A percentile compares a stretch with the other conserved stretches of the same genome.
Conservation (phyloP, 2,113 vertebrate genomes). For the Megaceryle maxima region DNA sequence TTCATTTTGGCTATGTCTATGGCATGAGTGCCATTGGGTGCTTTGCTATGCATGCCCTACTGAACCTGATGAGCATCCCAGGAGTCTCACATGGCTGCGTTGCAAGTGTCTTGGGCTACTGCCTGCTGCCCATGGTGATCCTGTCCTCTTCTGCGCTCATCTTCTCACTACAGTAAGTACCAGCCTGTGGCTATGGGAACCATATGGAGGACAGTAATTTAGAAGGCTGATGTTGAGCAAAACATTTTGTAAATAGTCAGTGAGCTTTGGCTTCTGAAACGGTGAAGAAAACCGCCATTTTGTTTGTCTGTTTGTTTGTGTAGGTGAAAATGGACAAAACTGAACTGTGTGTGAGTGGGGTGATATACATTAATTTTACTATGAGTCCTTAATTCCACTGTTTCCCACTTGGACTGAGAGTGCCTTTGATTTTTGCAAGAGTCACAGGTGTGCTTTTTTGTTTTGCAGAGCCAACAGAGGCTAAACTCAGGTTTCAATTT, state of each 20-base stretch:
- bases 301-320: neutral
- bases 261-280: neutral
- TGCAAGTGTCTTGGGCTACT: constrained; percentile 87
- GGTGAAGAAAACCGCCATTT: neutral
- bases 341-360: neutral
- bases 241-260: neutral
- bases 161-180: constrained; percentile 86
- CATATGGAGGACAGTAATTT: neutral
- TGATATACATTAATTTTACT: neutral
- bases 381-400: neutral
- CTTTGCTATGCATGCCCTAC: constrained; percentile 77
- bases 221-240: neutral
- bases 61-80: constrained; percentile 84
- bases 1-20: constrained; percentile 87
- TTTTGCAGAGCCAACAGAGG: neutral
- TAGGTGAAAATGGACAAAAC: neutral
- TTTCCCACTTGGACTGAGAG: neutral
- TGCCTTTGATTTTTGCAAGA: neutral
- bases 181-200: neutral
- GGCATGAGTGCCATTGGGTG: constrained; percentile 85
- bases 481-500: neutral
- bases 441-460: neutral
- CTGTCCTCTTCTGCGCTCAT: constrained; percentile 80
- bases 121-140: constrained; percentile 87
- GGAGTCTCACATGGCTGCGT: constrained; percentile 84